These are phyloP conservation scores for Pinna nobilis DNA, from an alignment of 1,140 invertebrate genomes.

Conservation along the genomic window DNA sequence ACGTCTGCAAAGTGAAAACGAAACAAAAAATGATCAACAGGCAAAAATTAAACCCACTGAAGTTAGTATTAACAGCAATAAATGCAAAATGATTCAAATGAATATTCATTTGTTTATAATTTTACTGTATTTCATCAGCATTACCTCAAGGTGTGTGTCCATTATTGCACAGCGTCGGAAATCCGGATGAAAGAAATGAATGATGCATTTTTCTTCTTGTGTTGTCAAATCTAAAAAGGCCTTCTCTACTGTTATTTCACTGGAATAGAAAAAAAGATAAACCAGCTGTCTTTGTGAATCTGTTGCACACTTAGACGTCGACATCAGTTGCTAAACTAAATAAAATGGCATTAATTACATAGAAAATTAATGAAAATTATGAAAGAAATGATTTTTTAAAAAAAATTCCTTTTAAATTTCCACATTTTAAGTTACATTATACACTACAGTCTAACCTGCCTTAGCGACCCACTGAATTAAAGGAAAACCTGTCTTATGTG, in stretches of 20 bases:
- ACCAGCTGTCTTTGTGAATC: not conserved
- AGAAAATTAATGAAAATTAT: too few species aligned
- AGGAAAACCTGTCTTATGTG: too few species aligned
- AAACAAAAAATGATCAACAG: not conserved
- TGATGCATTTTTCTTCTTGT: slow-evolving; percentile 64
- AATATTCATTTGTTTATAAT: not conserved
- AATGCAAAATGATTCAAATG: not conserved
- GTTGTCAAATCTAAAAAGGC: slow-evolving; percentile 71
- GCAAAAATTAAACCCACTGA: too few species aligned
- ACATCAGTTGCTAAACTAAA: not conserved
- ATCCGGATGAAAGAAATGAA: slow-evolving; percentile 73
- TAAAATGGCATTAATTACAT: too few species aligned
- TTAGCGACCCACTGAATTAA: too few species aligned
- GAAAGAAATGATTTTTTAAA: too few species aligned
- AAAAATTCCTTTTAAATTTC: too few species aligned
- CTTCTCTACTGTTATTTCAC: slow-evolving; percentile 67
- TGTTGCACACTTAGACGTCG: not conserved
- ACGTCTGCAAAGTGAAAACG: slow-evolving; percentile 59
- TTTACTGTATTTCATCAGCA: not conserved
- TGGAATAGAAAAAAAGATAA: slow-evolving; percentile 38
- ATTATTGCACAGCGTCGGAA: slow-evolving; percentile 73
- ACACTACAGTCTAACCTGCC: too few species aligned
- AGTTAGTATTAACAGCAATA: not conserved
- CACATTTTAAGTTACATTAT: too few species aligned
- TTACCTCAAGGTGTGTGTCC: slow-evolving; percentile 70